These are phyloP conservation scores for Oophaga pumilio DNA, from an alignment of 2,113 vertebrate species.

Conservation along the genomic window DNA sequence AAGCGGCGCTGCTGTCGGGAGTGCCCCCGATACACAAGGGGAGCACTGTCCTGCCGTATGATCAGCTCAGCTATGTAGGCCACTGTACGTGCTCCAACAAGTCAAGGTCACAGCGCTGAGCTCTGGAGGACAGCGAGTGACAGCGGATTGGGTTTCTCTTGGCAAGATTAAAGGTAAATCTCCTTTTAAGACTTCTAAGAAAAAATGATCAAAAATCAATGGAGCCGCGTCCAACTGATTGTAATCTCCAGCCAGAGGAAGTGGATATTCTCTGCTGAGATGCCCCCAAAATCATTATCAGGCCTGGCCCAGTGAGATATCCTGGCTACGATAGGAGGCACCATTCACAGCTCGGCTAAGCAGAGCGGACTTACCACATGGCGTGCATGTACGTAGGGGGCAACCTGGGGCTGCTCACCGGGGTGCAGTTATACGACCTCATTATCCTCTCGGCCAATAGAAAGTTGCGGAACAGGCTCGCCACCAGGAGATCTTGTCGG, in stretches of 20 bases:
- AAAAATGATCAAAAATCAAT: conserved; percentile 37
- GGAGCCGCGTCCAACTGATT: background rate
- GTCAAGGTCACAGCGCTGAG: conserved; percentile 37
- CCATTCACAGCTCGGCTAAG: background rate
- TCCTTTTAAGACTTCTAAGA: conserved; percentile 44
- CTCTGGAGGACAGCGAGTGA: conserved; percentile 36
- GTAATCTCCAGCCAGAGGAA: background rate
- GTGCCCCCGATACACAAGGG: background rate
- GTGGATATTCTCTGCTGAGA: background rate
- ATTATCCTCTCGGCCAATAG: conserved; percentile 95
- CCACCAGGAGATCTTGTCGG: conserved; percentile 94
- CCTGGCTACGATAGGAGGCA: too few species aligned
- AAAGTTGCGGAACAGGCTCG: conserved; percentile 96
- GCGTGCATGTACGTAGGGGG: conserved; percentile 98
- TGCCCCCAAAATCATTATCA: background rate
- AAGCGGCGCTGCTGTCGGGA: background rate
- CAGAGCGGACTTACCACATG: conserved; percentile 87
- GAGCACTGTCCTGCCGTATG: background rate
- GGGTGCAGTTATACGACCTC: conserved; percentile 97
- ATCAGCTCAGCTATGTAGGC: conserved; percentile 38
- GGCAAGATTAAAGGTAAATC: conserved; percentile 61
- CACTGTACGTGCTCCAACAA: background rate
- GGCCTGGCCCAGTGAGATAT: background rate
- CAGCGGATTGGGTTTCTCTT: conserved; percentile 56
- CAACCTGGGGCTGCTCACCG: conserved; percentile 93